A percentile compares a stretch with the other conserved stretches of the same genome.
Conservation (phyloP, 1,140 invertebrate genomes). For the Ostrea edulis region DNA sequence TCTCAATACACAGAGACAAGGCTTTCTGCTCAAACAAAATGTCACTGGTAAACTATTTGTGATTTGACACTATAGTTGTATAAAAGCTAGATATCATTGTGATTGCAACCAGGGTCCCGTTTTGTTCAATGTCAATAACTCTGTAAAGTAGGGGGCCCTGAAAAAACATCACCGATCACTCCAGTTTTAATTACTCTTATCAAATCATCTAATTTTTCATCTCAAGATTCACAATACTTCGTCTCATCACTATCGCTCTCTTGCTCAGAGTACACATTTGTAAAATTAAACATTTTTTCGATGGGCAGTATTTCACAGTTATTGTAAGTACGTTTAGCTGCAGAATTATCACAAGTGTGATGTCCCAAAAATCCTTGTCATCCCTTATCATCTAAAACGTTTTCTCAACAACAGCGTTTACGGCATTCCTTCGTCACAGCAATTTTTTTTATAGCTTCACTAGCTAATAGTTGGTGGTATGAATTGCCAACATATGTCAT, state of each 20-base stretch:
- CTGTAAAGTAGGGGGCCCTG: too few species aligned
- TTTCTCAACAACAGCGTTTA: background rate
- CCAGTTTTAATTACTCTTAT: background rate
- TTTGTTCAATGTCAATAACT: too few species aligned
- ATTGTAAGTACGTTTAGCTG: background rate
- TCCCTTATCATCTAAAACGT: background rate
- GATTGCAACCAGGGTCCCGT: too few species aligned
- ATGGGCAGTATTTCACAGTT: background rate
- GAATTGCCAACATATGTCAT: background rate
- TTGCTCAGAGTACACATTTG: background rate
- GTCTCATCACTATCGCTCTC: background rate
- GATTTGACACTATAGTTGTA: background rate
- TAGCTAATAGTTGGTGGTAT: background rate
- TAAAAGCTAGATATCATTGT: too few species aligned
- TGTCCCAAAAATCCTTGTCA: background rate
- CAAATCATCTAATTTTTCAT: background rate
- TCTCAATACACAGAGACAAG: background rate
- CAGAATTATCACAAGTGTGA: background rate
- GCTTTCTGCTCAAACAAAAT: too few species aligned
- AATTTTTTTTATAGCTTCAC: background rate
- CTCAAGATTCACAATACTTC: background rate
- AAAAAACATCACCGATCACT: background rate
- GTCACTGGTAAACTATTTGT: too few species aligned
- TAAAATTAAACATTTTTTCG: background rate
- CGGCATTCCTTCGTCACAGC: background rate